A percentile compares a stretch with the other conserved stretches of the same genome.
phyloP scores from a whole-genome alignment of 2,888 invertebrate genomes.

The Philereme transversata region DNA sequence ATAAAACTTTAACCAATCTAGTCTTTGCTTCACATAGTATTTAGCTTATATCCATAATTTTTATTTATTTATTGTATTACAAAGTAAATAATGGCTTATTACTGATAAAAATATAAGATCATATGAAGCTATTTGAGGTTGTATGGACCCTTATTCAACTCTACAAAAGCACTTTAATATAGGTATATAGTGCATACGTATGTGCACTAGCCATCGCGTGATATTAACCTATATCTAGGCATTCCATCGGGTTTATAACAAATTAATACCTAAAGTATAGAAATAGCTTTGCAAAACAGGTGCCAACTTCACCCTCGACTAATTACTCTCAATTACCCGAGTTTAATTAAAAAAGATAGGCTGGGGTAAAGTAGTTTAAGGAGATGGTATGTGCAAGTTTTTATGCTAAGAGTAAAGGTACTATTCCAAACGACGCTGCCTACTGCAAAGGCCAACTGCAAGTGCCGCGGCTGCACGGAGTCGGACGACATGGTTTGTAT shows the following conservation, averaged over 20 bases:
- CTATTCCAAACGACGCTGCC: background rate
- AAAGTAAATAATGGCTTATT: no score
- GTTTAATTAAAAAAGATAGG: constrained; percentile 29
- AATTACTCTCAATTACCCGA: constrained; percentile 28
- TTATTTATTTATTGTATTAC: no score
- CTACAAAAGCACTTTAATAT: no score
- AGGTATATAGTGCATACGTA: background rate
- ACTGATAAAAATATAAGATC: no score
- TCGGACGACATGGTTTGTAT: no score
- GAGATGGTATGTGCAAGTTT: constrained; percentile 14
- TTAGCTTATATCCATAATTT: no score
- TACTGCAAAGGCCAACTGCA: no score
- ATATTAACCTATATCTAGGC: constrained; percentile 7
- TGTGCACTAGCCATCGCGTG: constrained; percentile 24
- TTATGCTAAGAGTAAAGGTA: background rate
- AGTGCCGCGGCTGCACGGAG: no score
- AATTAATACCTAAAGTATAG: constrained; percentile 19
- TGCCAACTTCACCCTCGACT: constrained; percentile 24
- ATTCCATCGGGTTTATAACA: constrained; percentile 14
- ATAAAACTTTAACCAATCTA: no score
- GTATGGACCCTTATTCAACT: no score
- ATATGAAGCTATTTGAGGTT: no score
- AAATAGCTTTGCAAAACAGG: constrained; percentile 23
- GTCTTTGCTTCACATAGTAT: no score
- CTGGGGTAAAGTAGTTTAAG: constrained; percentile 22